Conservation (phyloP, 2,113 vertebrate species). For the Haplochromis vanheusdeni region DNA sequence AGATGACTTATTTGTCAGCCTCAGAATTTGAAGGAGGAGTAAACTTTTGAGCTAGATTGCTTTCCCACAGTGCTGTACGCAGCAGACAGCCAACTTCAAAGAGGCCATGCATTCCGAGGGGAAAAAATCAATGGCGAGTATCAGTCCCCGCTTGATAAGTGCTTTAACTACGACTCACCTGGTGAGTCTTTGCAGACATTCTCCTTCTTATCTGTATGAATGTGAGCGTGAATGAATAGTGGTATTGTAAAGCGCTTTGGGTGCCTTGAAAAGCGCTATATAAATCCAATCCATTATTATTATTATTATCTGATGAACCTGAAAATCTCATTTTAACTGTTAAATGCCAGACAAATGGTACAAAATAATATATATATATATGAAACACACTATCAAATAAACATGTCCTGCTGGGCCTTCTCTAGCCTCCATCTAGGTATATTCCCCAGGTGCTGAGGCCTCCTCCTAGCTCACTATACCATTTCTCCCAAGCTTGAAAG, state of each 20-base stretch:
- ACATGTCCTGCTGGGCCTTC: constrained; percentile 50
- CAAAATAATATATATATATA: neutral
- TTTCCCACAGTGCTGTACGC: constrained; percentile 27
- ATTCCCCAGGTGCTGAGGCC: constrained; percentile 82
- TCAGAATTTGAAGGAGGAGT: constrained; percentile 47
- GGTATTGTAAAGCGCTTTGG: no score
- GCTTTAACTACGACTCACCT: constrained; percentile 12
- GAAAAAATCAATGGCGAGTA: constrained; percentile 52
- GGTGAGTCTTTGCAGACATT: neutral
- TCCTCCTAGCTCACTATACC: constrained; percentile 73
- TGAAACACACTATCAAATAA: neutral
- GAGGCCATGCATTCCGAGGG: constrained; percentile 17
- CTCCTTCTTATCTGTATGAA: neutral
- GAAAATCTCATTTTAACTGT: neutral
- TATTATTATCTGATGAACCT: neutral
- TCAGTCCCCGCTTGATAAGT: constrained; percentile 9
- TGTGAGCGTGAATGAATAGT: no score
- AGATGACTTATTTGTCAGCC: constrained; percentile 65
- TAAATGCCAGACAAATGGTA: neutral
- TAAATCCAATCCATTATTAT: no score
- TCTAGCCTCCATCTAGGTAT: constrained; percentile 60
- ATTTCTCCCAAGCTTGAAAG: constrained; percentile 79
- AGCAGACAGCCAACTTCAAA: constrained; percentile 44
- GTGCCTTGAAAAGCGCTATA: no score
- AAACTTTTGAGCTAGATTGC: constrained; percentile 60